phyloP scores from a whole-genome alignment of 2,113 vertebrate genomes.

The Brachirus orientalis region DNA sequence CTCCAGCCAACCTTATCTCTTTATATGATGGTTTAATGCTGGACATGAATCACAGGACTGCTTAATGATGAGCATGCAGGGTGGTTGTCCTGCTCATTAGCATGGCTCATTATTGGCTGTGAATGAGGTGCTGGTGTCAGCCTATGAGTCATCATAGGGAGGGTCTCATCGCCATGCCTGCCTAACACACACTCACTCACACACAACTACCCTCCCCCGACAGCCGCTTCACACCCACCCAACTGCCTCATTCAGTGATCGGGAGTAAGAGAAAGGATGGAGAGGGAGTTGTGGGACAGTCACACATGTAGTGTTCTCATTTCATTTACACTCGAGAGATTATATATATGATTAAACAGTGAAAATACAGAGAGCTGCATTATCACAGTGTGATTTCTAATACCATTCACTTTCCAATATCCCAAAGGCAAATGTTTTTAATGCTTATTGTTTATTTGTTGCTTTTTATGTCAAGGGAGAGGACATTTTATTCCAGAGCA shows the following conservation, averaged over 20 bases:
- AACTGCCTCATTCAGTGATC: constrained; percentile 44
- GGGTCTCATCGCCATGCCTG: constrained; percentile 71
- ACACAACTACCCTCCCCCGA: neutral
- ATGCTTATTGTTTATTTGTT: constrained; percentile 73
- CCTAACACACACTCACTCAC: constrained; percentile 42
- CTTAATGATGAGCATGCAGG: constrained; percentile 72
- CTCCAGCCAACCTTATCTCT: constrained; percentile 49
- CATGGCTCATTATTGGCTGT: constrained; percentile 82
- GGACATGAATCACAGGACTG: constrained; percentile 63
- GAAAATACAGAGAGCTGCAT: constrained; percentile 51
- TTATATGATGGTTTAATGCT: constrained; percentile 56
- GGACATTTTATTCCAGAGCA: constrained; percentile 71
- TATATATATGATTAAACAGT: constrained; percentile 63
- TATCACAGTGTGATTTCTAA: constrained; percentile 60
- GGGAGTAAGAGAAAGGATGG: constrained; percentile 9
- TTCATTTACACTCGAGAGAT: constrained; percentile 62
- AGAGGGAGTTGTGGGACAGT: constrained; percentile 33
- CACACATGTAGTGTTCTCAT: constrained; percentile 44
- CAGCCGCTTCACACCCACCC: constrained; percentile 7
- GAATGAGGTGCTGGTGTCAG: constrained; percentile 83
- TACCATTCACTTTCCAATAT: constrained; percentile 37
- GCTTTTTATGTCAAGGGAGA: constrained; percentile 58
- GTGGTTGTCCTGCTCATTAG: constrained; percentile 80
- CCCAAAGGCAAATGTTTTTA: constrained; percentile 65
- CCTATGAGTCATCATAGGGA: constrained; percentile 78